Percentiles rank a stretch among this genome's conserved stretches.
Conservation (phyloP, 1,140 invertebrate species). For the Megalopta genalis region DNA sequence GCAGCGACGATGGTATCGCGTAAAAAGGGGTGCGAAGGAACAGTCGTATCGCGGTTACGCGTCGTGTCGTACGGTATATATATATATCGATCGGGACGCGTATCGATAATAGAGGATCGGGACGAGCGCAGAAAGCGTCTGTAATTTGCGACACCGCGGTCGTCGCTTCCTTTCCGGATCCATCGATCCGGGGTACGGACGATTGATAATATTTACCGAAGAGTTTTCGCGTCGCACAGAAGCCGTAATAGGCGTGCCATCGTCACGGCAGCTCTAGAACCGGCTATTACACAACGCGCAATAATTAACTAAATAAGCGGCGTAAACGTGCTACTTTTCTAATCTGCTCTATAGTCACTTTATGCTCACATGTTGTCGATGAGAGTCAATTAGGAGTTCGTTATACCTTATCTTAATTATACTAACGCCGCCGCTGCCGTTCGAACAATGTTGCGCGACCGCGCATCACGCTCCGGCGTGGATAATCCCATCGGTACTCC, state of each 20-base stretch:
- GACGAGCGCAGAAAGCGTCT: background rate
- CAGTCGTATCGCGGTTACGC: background rate
- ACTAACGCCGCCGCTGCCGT: background rate
- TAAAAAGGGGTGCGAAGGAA: conserved; percentile 6
- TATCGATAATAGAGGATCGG: conserved; percentile 19
- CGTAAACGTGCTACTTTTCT: conserved; percentile 58
- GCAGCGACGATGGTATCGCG: background rate
- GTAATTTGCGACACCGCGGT: background rate
- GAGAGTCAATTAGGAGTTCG: conserved; percentile 51
- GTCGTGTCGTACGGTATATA: background rate
- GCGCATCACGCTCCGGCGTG: background rate
- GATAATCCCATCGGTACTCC: conserved; percentile 4
- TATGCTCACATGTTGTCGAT: conserved; percentile 36
- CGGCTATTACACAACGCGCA: conserved; percentile 29
- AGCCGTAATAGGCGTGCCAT: background rate
- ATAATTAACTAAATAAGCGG: conserved; percentile 46
- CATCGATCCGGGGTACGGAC: conserved; percentile 6
- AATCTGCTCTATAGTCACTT: conserved; percentile 46
- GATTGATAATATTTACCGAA: conserved; percentile 28
- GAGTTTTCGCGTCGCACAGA: background rate
- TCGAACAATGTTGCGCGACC: conserved; percentile 29
- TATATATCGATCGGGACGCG: background rate
- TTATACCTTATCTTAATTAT: conserved; percentile 47
- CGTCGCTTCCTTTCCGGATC: conserved; percentile 10
- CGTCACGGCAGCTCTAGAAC: conserved; percentile 2